Conservation (phyloP, 2,113 vertebrate species). For the Theristicus caerulescens region DNA sequence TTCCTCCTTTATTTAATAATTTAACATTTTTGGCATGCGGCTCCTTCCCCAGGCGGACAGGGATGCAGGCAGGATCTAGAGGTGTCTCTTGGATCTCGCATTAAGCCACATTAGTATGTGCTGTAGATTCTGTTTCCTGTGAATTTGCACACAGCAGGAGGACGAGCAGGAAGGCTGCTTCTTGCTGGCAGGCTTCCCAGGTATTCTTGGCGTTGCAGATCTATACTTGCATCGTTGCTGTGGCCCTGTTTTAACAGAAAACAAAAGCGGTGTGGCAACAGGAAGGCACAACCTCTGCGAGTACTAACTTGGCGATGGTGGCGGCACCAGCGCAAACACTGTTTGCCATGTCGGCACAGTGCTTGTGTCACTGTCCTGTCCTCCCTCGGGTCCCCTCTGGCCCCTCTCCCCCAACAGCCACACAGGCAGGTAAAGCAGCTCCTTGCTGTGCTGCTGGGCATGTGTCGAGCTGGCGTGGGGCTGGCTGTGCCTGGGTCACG, state of each 20-base stretch:
- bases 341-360: accelerated
- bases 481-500: accelerated
- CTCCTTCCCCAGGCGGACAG: neutral
- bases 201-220: slow-evolving; percentile 29
- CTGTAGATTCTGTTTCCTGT: slow-evolving; percentile 40
- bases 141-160: slow-evolving; percentile 44
- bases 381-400: neutral
- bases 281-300: neutral
- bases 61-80: neutral
- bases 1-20: neutral
- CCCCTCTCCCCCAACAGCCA: neutral
- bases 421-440: accelerated
- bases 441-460: neutral
- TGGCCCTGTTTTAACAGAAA: slow-evolving; percentile 41
- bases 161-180: slow-evolving; percentile 56
- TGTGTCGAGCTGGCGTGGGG: neutral
- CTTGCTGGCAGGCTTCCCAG: slow-evolving; percentile 49
- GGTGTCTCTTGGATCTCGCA: slow-evolving; percentile 12
- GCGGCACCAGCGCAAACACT: accelerated
- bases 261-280: slow-evolving; percentile 7
- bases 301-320: neutral
- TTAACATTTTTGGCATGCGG: neutral
- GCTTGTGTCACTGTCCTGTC: neutral
- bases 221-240: neutral
- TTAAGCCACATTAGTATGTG: slow-evolving; percentile 21